Percentiles rank a stretch among this genome's conserved stretches.
Evolutionary conservation across 2,797 vertebrate genomes (phyloP).

Genomic region (Thaleichthys pacificus): DNA sequence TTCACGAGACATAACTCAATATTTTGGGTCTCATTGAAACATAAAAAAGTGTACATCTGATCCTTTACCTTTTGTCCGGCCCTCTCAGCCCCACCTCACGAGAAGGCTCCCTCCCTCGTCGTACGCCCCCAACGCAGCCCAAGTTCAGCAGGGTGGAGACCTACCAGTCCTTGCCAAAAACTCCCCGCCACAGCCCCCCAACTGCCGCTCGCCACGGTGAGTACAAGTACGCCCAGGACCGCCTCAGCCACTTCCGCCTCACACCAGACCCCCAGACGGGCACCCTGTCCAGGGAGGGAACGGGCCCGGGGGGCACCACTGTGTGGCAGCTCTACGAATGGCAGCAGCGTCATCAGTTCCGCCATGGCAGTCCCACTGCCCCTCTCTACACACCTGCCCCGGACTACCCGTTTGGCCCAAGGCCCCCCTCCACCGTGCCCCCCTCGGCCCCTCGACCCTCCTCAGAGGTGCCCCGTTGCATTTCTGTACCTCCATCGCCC

Average conservation of each 20-base stretch:
- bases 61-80: neutral
- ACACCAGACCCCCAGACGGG: constrained; percentile 80
- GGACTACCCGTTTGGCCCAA: constrained; percentile 80
- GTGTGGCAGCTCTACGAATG: constrained; percentile 95
- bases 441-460: constrained; percentile 76
- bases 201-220: constrained; percentile 78
- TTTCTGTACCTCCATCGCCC: constrained; percentile 88
- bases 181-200: constrained; percentile 78
- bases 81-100: constrained; percentile 63
- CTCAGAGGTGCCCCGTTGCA: constrained; percentile 82
- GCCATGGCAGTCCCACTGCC: constrained; percentile 91
- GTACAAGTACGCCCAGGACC: constrained; percentile 95
- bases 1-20: neutral
- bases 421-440: constrained; percentile 83
- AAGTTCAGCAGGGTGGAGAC: constrained; percentile 73
- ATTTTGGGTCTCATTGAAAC: neutral
- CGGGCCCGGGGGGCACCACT: constrained; percentile 78
- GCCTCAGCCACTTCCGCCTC: constrained; percentile 89
- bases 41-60: neutral
- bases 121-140: constrained; percentile 78
- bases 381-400: constrained; percentile 83
- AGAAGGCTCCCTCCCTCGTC: constrained; percentile 83
- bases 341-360: constrained; percentile 95
- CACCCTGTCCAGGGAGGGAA: constrained; percentile 45
- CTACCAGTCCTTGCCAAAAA: constrained; percentile 89